Evolutionary conservation across 1,140 invertebrate genomes (phyloP).

Genomic region (Melanaphis sacchari): DNA sequence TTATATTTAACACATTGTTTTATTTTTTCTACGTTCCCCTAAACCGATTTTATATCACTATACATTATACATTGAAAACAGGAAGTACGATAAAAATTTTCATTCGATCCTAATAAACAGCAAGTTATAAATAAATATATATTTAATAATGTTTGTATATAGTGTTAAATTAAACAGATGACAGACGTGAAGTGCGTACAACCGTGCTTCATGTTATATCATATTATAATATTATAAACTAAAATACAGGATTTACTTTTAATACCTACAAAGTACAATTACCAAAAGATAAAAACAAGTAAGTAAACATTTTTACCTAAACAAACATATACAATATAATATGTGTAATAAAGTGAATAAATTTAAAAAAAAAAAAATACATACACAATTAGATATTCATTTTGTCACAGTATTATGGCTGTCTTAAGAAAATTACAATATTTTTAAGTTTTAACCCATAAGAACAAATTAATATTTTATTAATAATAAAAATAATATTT

Average conservation of each 20-base stretch:
- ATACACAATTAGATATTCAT: neutral
- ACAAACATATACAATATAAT: neutral
- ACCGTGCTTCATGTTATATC: neutral
- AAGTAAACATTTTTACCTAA: neutral
- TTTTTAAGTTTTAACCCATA: neutral
- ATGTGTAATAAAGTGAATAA: neutral
- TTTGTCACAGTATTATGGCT: neutral
- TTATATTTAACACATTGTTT: neutral
- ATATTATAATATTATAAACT: neutral
- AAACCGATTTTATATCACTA: neutral
- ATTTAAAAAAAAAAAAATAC: neutral
- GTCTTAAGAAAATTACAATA: neutral
- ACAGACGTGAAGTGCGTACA: neutral
- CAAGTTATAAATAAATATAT: neutral
- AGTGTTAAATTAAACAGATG: neutral
- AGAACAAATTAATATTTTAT: neutral
- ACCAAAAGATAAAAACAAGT: neutral
- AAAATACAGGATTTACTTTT: neutral
- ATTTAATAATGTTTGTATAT: neutral
- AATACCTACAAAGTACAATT: constrained; percentile 6
- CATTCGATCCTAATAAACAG: neutral
- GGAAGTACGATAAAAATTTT: neutral
- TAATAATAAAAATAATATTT: neutral
- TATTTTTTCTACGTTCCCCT: neutral
- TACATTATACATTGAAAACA: neutral